phyloP scores from a whole-genome alignment of 2,797 vertebrate species.

The Chelon labrosus region DNA sequence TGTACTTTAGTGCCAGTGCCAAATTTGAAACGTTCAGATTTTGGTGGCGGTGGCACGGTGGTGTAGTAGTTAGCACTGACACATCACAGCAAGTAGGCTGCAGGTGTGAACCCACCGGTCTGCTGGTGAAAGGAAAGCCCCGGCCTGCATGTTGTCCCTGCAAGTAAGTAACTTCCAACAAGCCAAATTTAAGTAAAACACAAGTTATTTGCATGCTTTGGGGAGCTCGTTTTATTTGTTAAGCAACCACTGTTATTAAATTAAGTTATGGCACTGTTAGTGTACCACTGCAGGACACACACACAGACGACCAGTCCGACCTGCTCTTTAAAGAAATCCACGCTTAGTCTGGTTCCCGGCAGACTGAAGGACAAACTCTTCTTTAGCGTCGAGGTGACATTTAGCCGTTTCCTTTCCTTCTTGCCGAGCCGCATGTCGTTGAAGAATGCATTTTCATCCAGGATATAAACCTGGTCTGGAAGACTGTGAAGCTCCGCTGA shows the following conservation, averaged over 20 bases:
- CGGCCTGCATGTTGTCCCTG: too few relatives aligned
- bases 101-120: too few relatives aligned
- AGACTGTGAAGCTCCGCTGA: constrained; percentile 79
- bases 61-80: too few relatives aligned
- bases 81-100: too few relatives aligned
- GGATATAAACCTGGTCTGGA: constrained; percentile 81
- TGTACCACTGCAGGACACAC: background rate
- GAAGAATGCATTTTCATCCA: constrained; percentile 86
- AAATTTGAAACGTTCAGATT: too few relatives aligned
- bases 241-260: too few relatives aligned
- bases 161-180: background rate
- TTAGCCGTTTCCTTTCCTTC: constrained; percentile 80
- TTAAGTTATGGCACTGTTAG: background rate
- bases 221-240: background rate
- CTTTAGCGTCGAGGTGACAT: constrained; percentile 67
- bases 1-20: background rate
- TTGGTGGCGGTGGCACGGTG: too few relatives aligned
- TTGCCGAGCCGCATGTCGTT: constrained; percentile 85
- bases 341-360: constrained; percentile 82
- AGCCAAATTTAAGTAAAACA: background rate
- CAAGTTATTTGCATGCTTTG: background rate
- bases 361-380: constrained; percentile 83
- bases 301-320: constrained; percentile 56
- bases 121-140: too few relatives aligned
- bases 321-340: constrained; percentile 88